Evolutionary conservation across 2,113 vertebrate genomes (phyloP), one percentile per base, ranked within the genome.

Genomic region (Triplophysa rosa): DNA sequence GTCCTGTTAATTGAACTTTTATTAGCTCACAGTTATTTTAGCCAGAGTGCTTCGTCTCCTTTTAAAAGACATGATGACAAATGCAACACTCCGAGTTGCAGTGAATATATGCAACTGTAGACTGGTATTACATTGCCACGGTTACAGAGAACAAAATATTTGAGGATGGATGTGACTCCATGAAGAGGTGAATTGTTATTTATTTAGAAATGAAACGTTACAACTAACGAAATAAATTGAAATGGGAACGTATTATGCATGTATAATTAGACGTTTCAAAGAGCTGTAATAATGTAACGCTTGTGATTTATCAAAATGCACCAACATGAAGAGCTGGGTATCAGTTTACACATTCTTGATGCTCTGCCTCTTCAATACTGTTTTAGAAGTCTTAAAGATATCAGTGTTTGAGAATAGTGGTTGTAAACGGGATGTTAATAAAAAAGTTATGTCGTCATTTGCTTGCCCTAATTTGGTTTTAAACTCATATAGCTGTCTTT

Each of bases 1-100:
- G 49, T 80, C 70, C 77, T 84, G 82, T 83, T 88, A 88, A 88
- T 88, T 87, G 81, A 83, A 84, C 84, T 78, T 86, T 84, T 88
- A 84, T 86, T 87, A 84, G 82, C 75, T 83, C 64, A 33, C 62
- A 37, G 78, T 64, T 82, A 71, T 70, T 72, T 74, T 74, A 52
- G 79, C 42, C 42, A 26, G 17, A 19, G 47, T 68, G 83, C 56
- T 29, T 67, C 72, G 37, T 68, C 66, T 76, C 72, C 72, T 52
- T 76, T 47, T 26, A 56, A 40, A 80, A 71, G 52, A 64, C 73
- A 42, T 77, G 80, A 78, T 77, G 83, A 85, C 79, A 84, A 83
- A 88, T 70, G 61, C 68, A 75, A 78, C 80, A 75, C 78, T 75
- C 67, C 61, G 61, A 69, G 80, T 73, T 82, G 45, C 77, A 64